These are phyloP conservation scores for Corapipo altera DNA, from an alignment of 2,113 vertebrate genomes.

Conservation along the genomic window DNA sequence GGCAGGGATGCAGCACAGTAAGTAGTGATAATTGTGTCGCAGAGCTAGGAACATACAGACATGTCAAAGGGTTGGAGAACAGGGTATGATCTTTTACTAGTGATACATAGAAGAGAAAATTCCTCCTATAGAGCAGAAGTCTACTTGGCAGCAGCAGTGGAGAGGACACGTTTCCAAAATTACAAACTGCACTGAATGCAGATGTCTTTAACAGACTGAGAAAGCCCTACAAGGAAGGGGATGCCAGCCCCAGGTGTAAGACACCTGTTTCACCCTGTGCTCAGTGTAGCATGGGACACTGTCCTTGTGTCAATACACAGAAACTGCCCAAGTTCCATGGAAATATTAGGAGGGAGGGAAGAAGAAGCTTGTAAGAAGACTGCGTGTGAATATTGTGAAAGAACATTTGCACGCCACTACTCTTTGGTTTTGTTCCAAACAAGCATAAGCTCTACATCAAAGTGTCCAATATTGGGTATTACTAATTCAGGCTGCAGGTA, in stretches of 20 bases:
- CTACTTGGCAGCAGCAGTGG: background rate
- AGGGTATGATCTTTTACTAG: background rate
- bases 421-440: slow-evolving; percentile 7
- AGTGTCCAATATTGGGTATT: background rate
- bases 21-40: background rate
- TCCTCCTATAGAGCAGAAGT: background rate
- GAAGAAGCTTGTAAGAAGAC: background rate
- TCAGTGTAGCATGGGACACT: background rate
- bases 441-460: background rate
- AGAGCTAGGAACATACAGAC: background rate
- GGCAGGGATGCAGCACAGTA: background rate
- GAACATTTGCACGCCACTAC: background rate
- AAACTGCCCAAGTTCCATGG: background rate
- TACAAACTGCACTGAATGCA: background rate
- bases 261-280: background rate
- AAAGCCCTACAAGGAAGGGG: background rate
- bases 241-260: background rate
- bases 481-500: slow-evolving; percentile 18
- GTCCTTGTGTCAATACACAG: background rate
- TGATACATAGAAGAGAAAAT: background rate
- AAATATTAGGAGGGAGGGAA: background rate
- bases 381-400: background rate
- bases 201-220: background rate
- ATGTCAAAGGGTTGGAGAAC: background rate
- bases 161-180: background rate